Evolutionary conservation across 2,797 vertebrate genomes (phyloP).

Genomic region (Thunnus albacares): DNA sequence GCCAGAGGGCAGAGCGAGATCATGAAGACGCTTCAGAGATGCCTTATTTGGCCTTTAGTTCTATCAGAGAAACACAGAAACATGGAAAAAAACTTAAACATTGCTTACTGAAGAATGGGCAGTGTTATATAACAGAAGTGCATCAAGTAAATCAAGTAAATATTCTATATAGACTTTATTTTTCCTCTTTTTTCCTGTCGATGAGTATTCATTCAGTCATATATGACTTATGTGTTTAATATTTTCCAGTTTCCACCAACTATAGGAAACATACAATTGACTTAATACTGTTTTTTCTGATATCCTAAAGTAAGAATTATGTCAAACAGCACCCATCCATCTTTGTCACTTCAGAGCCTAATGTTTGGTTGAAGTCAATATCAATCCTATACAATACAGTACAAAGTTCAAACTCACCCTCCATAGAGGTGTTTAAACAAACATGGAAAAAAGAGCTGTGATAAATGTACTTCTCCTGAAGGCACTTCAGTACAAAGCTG

Average conservation of each 20-base stretch:
- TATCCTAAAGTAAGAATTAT: too few species aligned
- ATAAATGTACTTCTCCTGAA: background rate
- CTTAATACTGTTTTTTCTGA: background rate
- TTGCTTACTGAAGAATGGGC: slow-evolving; percentile 1
- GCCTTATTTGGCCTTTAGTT: slow-evolving; percentile 54
- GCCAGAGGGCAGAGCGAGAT: slow-evolving; percentile 55
- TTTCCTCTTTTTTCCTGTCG: background rate
- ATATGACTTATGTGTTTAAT: background rate
- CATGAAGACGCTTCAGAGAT: slow-evolving; percentile 59
- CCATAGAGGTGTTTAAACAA: background rate
- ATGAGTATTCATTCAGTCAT: background rate
- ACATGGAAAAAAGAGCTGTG: background rate
- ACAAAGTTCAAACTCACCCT: background rate
- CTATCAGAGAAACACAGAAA: slow-evolving; percentile 35
- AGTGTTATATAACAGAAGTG: background rate
- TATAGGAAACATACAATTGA: background rate
- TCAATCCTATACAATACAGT: too few species aligned
- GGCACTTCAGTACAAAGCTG: background rate
- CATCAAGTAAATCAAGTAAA: background rate
- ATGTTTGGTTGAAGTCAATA: background rate
- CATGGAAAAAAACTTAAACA: slow-evolving; percentile 1
- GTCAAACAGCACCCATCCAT: too few species aligned
- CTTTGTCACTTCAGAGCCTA: too few species aligned
- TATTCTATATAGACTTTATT: background rate
- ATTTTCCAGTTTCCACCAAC: background rate